These are phyloP conservation scores for Indicator indicator DNA, from an alignment of 2,113 vertebrate genomes.

Conservation along the genomic window DNA sequence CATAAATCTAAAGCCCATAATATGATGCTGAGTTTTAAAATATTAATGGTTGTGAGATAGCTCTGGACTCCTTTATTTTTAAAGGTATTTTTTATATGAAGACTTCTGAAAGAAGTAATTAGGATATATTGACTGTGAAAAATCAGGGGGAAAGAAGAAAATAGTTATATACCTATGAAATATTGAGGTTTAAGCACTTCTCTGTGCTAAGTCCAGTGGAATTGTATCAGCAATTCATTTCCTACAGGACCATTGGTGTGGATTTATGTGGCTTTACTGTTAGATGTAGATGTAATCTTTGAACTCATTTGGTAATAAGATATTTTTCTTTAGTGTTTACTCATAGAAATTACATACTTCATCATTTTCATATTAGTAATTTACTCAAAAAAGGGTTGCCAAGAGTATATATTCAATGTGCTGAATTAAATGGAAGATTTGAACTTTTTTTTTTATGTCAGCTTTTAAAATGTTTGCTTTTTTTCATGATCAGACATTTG, in stretches of 20 bases:
- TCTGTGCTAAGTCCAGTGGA: neutral
- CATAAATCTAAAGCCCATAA: neutral
- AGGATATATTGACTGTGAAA: neutral
- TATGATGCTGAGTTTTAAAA: neutral
- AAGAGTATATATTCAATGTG: neutral
- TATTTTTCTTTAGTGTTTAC: neutral
- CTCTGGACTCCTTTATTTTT: neutral
- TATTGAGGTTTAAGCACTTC: neutral
- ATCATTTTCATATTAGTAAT: neutral
- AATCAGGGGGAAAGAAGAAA: neutral
- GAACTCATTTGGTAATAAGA: neutral
- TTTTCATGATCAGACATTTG: neutral
- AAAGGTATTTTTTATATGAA: neutral
- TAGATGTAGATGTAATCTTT: neutral
- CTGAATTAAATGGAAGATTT: neutral
- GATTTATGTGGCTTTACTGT: neutral
- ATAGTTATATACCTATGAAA: neutral
- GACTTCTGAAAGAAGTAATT: neutral
- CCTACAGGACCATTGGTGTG: neutral
- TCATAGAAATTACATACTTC: neutral
- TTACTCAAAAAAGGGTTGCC: neutral
- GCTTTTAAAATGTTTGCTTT: neutral
- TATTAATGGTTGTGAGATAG: neutral
- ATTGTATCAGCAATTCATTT: neutral
- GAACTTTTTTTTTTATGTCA: neutral